Percentiles rank a stretch among this genome's conserved stretches.
These are phyloP conservation scores for Chrosomus eos DNA, from an alignment of 2,797 vertebrate species.

Conservation along the genomic window DNA sequence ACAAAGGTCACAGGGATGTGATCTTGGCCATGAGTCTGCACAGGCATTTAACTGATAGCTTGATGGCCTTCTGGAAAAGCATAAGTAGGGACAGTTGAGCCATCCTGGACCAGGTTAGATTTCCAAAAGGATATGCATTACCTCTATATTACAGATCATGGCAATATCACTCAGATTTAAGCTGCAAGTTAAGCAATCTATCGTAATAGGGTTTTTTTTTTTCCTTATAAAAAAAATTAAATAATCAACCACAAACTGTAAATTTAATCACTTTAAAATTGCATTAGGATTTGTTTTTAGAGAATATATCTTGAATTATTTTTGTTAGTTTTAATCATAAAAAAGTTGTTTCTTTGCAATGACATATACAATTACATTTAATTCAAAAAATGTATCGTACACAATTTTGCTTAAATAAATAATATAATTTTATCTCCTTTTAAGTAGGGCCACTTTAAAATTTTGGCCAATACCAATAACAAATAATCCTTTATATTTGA, in stretches of 20 bases:
- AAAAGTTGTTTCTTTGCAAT: background rate
- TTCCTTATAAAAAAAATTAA: background rate
- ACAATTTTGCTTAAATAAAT: background rate
- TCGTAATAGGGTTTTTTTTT: background rate
- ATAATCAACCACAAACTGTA: background rate
- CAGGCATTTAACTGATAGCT: constrained; percentile 57
- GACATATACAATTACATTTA: background rate
- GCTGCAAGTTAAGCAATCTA: background rate
- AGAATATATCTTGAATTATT: background rate
- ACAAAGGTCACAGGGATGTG: constrained; percentile 56
- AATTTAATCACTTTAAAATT: background rate
- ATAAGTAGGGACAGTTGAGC: constrained; percentile 68
- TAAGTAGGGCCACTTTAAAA: background rate
- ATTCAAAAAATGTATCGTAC: background rate
- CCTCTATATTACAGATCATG: background rate
- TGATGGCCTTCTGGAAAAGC: constrained; percentile 66
- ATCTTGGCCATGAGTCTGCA: constrained; percentile 31
- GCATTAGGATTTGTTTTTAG: background rate
- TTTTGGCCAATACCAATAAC: too few species aligned
- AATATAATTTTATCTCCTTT: background rate
- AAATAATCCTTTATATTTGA: too few species aligned
- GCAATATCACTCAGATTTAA: background rate
- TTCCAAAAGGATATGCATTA: constrained; percentile 16
- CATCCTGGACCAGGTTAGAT: constrained; percentile 49
- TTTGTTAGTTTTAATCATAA: background rate